Conservation (phyloP, 1,140 invertebrate genomes). For the Bombus picipes region DNA sequence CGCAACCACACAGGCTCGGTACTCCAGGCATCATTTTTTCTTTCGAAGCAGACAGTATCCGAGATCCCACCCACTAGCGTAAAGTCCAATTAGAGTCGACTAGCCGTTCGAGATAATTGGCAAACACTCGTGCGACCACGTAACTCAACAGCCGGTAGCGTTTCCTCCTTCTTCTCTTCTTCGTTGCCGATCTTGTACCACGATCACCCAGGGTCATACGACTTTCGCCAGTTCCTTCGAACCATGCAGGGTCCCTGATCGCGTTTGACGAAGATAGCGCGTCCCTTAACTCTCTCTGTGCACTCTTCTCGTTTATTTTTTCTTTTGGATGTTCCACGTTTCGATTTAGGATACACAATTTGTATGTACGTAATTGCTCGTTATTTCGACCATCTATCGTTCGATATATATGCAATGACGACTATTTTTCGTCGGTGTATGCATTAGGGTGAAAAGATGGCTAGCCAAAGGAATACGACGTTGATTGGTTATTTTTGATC, state of each 20-base stretch:
- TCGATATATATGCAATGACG: too few species aligned
- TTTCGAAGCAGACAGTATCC: conserved; percentile 56
- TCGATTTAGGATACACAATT: background rate
- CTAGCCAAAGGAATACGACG: too few species aligned
- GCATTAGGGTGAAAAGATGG: too few species aligned
- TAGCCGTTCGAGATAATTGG: conserved; percentile 78
- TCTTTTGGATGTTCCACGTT: background rate
- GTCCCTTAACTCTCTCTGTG: too few species aligned
- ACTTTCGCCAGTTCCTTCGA: conserved; percentile 34
- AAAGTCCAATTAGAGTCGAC: conserved; percentile 80
- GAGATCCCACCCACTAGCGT: conserved; percentile 76
- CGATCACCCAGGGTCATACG: conserved; percentile 17
- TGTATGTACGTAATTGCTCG: background rate
- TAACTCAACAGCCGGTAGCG: conserved; percentile 75
- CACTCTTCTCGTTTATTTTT: background rate
- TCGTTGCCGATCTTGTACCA: conserved; percentile 16
- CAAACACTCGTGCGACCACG: conserved; percentile 75
- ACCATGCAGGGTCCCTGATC: background rate
- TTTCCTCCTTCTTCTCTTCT: conserved; percentile 60
- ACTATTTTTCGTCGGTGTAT: too few species aligned
- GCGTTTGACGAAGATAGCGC: conserved; percentile 15
- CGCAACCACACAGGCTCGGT: background rate
- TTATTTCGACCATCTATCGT: too few species aligned
- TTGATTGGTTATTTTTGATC: too few species aligned
- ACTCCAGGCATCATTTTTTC: conserved; percentile 41